These are phyloP conservation scores for Dyspetes luteomarginatus DNA, from an alignment of 2,888 invertebrate species.

Conservation along the genomic window DNA sequence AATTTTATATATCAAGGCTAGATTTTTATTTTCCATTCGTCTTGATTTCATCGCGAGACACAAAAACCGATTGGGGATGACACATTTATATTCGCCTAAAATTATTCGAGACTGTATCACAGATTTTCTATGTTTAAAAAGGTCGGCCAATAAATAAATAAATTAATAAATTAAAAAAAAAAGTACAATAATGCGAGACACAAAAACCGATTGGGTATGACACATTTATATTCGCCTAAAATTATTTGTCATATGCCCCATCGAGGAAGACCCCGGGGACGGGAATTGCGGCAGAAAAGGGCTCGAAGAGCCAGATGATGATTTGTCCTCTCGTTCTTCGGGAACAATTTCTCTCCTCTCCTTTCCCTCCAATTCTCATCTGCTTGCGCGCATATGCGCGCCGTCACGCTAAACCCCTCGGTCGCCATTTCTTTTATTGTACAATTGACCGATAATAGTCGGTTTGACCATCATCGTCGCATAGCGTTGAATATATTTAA, in stretches of 20 bases:
- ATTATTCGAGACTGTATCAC: slow-evolving; percentile 51
- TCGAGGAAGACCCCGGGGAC: slow-evolving; percentile 9
- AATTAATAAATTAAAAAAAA: background rate
- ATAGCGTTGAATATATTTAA: slow-evolving; percentile 80
- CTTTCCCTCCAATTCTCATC: background rate
- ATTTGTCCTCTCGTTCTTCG: background rate
- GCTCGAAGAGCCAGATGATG: slow-evolving; percentile 40
- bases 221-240: no score
- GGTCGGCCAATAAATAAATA: slow-evolving; percentile 54
- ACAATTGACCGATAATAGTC: slow-evolving; percentile 80
- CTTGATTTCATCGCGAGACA: background rate
- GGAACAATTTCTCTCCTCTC: background rate
- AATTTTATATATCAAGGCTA: background rate
- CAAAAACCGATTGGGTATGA: no score
- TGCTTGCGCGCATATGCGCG: background rate
- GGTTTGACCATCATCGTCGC: slow-evolving; percentile 69
- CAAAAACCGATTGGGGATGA: no score
- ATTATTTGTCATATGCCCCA: slow-evolving; percentile 59
- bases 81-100: no score
- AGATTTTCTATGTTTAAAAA: slow-evolving; percentile 68
- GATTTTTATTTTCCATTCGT: background rate
- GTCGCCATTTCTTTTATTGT: slow-evolving; percentile 79
- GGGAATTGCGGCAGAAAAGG: slow-evolving; percentile 14
- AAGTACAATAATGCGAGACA: background rate
- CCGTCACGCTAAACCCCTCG: slow-evolving; percentile 71